These are phyloP conservation scores for Xenopus laevis DNA, from an alignment of 2,113 vertebrate genomes.

Conservation along the genomic window DNA sequence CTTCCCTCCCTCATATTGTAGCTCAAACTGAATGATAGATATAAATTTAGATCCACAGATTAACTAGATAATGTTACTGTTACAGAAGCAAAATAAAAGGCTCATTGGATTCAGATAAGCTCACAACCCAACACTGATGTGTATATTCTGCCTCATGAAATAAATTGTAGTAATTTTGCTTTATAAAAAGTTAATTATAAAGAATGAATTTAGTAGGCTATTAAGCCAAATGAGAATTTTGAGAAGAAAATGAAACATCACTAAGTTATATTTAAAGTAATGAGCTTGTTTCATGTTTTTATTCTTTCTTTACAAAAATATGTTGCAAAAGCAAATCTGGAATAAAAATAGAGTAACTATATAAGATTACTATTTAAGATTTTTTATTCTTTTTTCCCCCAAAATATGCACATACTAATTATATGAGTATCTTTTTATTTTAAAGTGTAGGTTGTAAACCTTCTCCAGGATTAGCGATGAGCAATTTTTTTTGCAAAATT, in stretches of 20 bases:
- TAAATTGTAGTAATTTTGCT: conserved; percentile 29
- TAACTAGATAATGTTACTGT: no score
- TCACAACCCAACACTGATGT: conserved; percentile 25
- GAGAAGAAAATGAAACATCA: conserved; percentile 25
- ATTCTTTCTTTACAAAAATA: conserved; percentile 43
- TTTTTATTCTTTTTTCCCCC: not conserved
- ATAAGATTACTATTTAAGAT: no score
- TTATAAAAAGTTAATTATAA: conserved; percentile 39
- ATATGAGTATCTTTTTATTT: no score
- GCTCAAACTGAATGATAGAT: no score
- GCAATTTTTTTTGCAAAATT: no score
- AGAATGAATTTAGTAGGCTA: conserved; percentile 28
- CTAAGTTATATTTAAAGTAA: conserved; percentile 16
- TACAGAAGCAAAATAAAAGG: no score
- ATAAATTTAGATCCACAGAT: no score
- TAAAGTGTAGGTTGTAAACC: no score
- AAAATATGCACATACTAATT: not conserved
- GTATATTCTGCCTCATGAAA: conserved; percentile 25
- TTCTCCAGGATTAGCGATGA: no score
- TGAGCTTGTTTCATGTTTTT: conserved; percentile 39
- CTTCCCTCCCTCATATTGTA: no score
- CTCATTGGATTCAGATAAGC: no score
- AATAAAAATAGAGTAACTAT: conserved; percentile 1
- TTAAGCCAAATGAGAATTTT: conserved; percentile 30
- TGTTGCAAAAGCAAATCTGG: conserved; percentile 37